These are phyloP conservation scores for Rhipidura dahli DNA, from an alignment of 2,113 vertebrate species.

Conservation along the genomic window DNA sequence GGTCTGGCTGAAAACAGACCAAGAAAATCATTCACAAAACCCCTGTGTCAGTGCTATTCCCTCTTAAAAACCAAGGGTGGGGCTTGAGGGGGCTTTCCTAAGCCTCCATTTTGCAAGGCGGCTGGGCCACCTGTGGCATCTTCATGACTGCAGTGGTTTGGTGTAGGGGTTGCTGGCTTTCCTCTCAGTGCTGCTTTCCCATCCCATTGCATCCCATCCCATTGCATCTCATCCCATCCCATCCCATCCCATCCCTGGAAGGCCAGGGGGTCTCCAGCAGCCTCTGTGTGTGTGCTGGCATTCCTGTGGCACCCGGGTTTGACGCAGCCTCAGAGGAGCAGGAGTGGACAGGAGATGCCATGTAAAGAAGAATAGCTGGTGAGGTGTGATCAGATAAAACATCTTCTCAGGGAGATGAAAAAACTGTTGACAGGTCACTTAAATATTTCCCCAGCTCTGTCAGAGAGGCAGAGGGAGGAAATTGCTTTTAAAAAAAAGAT, in stretches of 20 bases:
- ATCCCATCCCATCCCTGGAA: background rate
- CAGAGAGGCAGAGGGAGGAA: constrained; percentile 54
- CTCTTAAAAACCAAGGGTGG: background rate
- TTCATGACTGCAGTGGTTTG: background rate
- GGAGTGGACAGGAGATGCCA: background rate
- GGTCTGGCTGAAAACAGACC: constrained; percentile 40
- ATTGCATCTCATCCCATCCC: background rate
- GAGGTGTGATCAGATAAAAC: constrained; percentile 49
- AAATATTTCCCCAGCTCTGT: constrained; percentile 52
- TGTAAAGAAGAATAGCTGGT: background rate
- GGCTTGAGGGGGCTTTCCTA: background rate
- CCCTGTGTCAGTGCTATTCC: background rate
- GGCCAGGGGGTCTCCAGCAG: background rate
- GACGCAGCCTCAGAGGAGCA: background rate
- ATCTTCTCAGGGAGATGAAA: background rate
- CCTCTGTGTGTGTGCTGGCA: background rate
- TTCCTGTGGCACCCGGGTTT: accelerated
- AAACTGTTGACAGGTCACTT: constrained; percentile 59
- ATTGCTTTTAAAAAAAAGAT: constrained; percentile 51
- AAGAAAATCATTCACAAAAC: constrained; percentile 43
- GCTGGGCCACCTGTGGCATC: accelerated
- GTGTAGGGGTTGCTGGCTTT: background rate
- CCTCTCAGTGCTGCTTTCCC: background rate
- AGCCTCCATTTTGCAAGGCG: accelerated
- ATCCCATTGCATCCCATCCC: background rate